Evolutionary conservation across 2,113 vertebrate genomes (phyloP).

Genomic region (Fregata magnificens): DNA sequence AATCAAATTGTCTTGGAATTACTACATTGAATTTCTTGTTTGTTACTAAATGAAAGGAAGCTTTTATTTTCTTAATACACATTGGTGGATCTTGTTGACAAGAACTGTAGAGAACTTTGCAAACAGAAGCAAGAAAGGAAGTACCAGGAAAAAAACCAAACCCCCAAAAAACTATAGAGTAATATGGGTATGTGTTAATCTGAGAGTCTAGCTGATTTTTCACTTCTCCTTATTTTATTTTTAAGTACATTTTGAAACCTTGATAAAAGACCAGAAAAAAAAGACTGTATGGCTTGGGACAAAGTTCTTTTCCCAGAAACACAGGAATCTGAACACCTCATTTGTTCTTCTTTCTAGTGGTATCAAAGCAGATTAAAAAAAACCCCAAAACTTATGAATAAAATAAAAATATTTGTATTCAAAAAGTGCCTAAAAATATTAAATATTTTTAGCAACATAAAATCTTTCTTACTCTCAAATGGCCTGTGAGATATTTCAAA

Average conservation of each 20-base stretch:
- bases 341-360: not conserved
- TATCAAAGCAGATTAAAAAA: not conserved
- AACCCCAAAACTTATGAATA: not conserved
- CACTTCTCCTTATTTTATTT: not conserved
- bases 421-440: not conserved
- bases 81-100: not conserved
- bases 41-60: not conserved
- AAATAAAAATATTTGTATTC: not conserved
- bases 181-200: not conserved
- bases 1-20: not conserved
- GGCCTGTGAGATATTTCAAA: not conserved
- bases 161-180: accelerated
- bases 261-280: not conserved
- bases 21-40: not conserved
- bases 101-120: not conserved
- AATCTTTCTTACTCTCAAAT: not conserved
- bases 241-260: not conserved
- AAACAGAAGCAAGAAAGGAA: not conserved
- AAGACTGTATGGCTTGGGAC: not conserved
- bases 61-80: not conserved
- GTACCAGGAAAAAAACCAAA: no score
- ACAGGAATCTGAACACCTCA: not conserved
- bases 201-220: not conserved
- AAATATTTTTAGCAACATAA: not conserved
- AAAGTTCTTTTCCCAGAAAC: not conserved